phyloP scores from a whole-genome alignment of 2,113 vertebrate species.

The Willisornis vidua region DNA sequence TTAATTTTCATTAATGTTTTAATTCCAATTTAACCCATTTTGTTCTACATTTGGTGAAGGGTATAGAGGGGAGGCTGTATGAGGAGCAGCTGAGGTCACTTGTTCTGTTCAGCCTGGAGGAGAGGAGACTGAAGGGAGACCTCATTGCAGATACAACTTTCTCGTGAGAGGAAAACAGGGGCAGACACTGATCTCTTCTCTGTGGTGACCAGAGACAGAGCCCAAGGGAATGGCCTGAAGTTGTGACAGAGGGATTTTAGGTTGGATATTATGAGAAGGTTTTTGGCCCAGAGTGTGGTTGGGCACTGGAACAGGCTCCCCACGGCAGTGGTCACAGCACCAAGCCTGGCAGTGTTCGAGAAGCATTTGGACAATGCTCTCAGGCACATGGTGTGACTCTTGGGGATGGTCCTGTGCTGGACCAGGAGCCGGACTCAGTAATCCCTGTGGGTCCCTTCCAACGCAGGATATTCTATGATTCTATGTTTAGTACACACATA shows the following conservation, averaged over 20 bases:
- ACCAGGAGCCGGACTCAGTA: background rate
- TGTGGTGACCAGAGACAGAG: background rate
- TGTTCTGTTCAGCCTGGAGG: background rate
- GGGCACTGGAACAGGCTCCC: background rate
- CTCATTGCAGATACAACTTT: background rate
- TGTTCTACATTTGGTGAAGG: background rate
- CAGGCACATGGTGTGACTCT: fast-evolving
- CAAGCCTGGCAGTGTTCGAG: background rate
- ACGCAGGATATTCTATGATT: background rate
- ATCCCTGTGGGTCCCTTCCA: background rate
- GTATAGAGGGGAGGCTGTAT: too few relatives aligned
- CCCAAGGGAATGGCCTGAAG: background rate
- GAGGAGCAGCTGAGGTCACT: background rate
- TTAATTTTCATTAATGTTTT: background rate
- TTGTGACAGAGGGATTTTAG: background rate
- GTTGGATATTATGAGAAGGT: background rate
- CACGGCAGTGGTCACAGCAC: background rate
- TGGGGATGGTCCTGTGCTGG: background rate
- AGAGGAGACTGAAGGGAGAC: background rate
- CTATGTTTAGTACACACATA: background rate
- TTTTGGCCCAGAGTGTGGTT: background rate
- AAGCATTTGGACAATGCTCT: background rate
- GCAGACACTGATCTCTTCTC: background rate
- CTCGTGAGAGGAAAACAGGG: background rate
- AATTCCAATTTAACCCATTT: too few relatives aligned